Evolutionary conservation across 2,797 vertebrate genomes (phyloP), one percentile per base, ranked within the genome.

Genomic region (Crypturellus tataupa): DNA sequence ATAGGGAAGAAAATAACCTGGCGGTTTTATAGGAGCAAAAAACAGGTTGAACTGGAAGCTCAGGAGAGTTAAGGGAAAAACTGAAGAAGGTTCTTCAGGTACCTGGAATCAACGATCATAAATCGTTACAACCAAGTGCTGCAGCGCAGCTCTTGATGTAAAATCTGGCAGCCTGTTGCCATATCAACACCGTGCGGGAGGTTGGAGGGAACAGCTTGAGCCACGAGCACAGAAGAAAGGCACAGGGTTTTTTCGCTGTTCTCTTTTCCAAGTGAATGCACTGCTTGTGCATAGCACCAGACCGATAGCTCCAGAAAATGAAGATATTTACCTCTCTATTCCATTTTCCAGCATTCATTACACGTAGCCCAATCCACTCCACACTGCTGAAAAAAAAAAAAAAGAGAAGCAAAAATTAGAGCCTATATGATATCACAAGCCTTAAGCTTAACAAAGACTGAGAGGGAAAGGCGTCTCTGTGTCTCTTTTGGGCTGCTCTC

Each of bases 151-250:
- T 92, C 65, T 56, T 80, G 46, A 55, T 80, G 55, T 63, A 81
- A 81, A 81, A 90, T 72, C 49, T 76, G 76, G 71, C 62, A 87
- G 85, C 55, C 79, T 81, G 87, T 83, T 97, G 93, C 90, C 19
- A 10, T 87, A 91, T 44, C 92, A 95, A 53, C 69, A 55, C 42
- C 67, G 63, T 24, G 63, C 89, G 76, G 80, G 46, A 95, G 62
- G 23, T 63, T 71, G 1, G 62, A 55, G n/a, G 75, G 63, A 95
- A 63, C 62, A 85, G 49, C 92, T 16, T 87, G 79, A 92, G 59
- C 69, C 81, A 79, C 9, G 6, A 80, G 71, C 42, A 72, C 33
- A 63, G 78, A 59, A 58, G 40, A 75, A 89, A 94, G 40, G 20
- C 14, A 86, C 4, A 1, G 8, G 19, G 6, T 25, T 33, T 49